phyloP scores from a whole-genome alignment of 1,140 invertebrate genomes.

The Megalopta genalis region DNA sequence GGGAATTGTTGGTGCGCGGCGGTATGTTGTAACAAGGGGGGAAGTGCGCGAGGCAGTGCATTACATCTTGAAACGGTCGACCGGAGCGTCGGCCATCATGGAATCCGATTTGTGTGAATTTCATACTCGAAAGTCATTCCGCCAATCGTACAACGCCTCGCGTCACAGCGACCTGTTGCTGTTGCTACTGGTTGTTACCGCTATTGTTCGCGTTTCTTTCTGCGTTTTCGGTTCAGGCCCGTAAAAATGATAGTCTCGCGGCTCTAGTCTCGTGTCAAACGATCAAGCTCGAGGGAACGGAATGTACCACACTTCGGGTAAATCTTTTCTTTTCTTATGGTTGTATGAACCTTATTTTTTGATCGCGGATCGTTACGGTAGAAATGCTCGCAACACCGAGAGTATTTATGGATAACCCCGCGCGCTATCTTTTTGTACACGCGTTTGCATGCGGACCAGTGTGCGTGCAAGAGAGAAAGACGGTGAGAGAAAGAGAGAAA shows the following conservation, averaged over 20 bases:
- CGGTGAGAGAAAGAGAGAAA: background rate
- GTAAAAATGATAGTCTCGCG: too few relatives aligned
- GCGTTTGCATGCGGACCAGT: background rate
- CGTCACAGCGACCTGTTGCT: slow-evolving; percentile 47
- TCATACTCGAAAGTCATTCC: slow-evolving; percentile 41
- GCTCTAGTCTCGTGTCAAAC: background rate
- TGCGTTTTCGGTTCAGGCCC: background rate
- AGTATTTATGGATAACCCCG: slow-evolving; percentile 35
- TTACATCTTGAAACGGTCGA: slow-evolving; percentile 27
- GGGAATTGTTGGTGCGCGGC: background rate
- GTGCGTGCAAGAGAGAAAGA: background rate
- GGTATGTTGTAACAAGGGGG: background rate
- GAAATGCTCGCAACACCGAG: background rate
- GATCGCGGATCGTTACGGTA: slow-evolving; percentile 13
- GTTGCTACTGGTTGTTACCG: slow-evolving; percentile 12
- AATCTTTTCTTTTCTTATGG: background rate
- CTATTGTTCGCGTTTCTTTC: background rate
- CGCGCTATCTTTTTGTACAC: background rate
- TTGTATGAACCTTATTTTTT: background rate
- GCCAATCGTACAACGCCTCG: slow-evolving; percentile 41
- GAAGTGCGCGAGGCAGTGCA: slow-evolving; percentile 19
- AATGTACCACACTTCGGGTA: slow-evolving; percentile 6
- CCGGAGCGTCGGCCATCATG: slow-evolving; percentile 58
- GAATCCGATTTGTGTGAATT: slow-evolving; percentile 50
- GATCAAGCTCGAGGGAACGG: background rate